Percentiles rank a stretch among this genome's conserved stretches.
These are phyloP conservation scores for Chaetura pelagica DNA, from an alignment of 2,113 vertebrate genomes.

Conservation along the genomic window DNA sequence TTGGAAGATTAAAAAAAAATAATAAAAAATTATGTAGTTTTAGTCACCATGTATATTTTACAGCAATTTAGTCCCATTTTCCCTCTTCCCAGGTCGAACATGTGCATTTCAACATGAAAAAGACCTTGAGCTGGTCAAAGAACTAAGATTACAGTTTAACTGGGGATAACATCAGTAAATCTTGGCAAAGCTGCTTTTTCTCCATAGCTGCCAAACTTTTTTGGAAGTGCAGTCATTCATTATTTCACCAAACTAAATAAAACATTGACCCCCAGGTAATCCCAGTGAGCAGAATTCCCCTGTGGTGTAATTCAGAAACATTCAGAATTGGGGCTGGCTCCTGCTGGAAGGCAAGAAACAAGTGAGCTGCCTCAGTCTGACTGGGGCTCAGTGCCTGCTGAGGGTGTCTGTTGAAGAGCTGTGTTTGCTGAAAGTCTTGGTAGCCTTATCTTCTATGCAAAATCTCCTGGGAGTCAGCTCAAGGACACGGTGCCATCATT, in stretches of 20 bases:
- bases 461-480: not conserved
- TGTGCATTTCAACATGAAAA: not conserved
- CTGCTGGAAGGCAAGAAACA: not conserved
- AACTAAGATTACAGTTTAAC: not conserved
- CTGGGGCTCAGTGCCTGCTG: fast-evolving
- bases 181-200: constrained; percentile 11
- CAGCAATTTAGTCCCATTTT: not conserved
- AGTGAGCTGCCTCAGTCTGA: not conserved
- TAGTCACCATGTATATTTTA: not conserved
- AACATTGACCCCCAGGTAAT: constrained; percentile 2
- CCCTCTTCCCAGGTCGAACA: not conserved
- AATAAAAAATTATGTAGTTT: not conserved
- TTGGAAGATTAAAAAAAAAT: not conserved
- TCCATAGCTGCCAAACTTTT: not conserved
- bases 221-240: not conserved
- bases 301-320: not conserved
- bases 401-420: fast-evolving
- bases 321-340: fast-evolving
- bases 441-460: not conserved
- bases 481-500: not conserved
- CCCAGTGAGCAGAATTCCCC: not conserved
- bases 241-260: constrained; percentile 22
- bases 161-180: not conserved
- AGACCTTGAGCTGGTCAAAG: not conserved
- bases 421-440: not conserved